Evolutionary conservation across 1,140 invertebrate species (phyloP).

Genomic region (Caligus rogercresseyi): DNA sequence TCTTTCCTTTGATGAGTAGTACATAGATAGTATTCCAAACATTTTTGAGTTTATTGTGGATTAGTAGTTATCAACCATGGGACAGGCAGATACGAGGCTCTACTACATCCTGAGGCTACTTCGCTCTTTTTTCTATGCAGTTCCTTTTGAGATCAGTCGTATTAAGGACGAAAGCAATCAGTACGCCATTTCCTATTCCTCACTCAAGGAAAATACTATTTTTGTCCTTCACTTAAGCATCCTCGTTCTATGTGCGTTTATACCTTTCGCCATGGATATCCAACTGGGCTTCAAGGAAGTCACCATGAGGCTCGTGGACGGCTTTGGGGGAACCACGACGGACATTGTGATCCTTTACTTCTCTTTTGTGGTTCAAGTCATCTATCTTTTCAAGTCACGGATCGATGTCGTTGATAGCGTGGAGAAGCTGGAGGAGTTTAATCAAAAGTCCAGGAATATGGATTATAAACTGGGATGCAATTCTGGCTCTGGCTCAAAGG

Average conservation of each 20-base stretch:
- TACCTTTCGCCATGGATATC: not conserved
- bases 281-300: not conserved
- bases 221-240: not conserved
- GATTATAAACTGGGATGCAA: not conserved
- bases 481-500: not conserved
- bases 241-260: not conserved
- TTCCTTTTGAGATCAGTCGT: not conserved
- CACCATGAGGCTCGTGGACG: not conserved
- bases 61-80: not conserved
- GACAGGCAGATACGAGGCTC: not conserved
- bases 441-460: not conserved
- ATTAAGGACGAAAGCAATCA: not conserved
- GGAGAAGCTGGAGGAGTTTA: not conserved
- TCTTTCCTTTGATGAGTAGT: no score
- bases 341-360: not conserved
- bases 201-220: not conserved
- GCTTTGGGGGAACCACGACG: not conserved
- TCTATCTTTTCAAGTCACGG: not conserved
- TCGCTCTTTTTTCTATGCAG: not conserved
- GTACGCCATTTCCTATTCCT: not conserved
- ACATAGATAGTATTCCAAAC: not conserved
- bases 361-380: not conserved
- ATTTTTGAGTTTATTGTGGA: not conserved
- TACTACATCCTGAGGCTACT: not conserved
- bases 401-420: not conserved